phyloP scores from a whole-genome alignment of 2,113 vertebrate genomes.

The Malurus melanocephalus region DNA sequence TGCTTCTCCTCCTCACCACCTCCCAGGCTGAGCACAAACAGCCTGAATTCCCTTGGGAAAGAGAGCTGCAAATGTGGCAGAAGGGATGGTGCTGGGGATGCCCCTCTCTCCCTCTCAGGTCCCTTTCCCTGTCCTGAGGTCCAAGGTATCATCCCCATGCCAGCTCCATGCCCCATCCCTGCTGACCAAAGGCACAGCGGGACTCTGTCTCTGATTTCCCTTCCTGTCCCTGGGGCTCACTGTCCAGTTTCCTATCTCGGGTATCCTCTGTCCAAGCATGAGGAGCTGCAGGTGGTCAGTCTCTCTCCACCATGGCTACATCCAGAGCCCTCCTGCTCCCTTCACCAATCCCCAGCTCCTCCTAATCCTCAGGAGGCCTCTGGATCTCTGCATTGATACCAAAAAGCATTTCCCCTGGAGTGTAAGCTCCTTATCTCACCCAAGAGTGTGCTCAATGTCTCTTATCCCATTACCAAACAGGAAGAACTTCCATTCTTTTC shows the following conservation, averaged over 20 bases:
- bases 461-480: background rate
- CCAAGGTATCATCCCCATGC: fast-evolving
- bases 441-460: background rate
- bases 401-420: background rate
- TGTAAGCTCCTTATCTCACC: slow-evolving; percentile 24
- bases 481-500: background rate
- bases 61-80: background rate
- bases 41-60: background rate
- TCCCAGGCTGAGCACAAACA: background rate
- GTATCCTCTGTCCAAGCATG: fast-evolving
- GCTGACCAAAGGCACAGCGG: background rate
- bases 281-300: background rate
- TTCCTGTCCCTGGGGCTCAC: fast-evolving
- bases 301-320: background rate
- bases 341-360: background rate
- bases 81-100: background rate
- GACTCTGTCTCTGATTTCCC: background rate
- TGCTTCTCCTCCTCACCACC: background rate
- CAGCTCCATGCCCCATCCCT: fast-evolving
- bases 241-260: background rate
- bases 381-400: background rate
- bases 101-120: background rate
- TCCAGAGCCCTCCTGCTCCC: background rate
- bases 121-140: fast-evolving
- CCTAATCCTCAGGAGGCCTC: background rate